phyloP scores from a whole-genome alignment of 2,797 vertebrate species.

The Kryptopterus vitreolus region DNA sequence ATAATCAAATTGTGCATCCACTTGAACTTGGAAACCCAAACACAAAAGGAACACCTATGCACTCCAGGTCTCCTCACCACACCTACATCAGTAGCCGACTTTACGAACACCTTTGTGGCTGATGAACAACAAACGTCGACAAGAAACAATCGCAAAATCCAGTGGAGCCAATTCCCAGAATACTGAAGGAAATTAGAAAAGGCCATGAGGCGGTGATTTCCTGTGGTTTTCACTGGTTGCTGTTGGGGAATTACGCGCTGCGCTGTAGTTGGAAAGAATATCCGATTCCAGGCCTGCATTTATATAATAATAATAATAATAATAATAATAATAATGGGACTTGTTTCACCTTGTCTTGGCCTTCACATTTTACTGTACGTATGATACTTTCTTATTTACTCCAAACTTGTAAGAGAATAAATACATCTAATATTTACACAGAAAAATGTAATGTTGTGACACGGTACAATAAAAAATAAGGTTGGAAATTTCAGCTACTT shows the following conservation, averaged over 20 bases:
- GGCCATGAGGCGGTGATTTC: not conserved
- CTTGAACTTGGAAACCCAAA: too few species aligned
- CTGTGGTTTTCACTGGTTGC: not conserved
- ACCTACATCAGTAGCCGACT: too few species aligned
- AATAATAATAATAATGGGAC: too few species aligned
- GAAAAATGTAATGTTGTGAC: not conserved
- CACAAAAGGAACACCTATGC: too few species aligned
- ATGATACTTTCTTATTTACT: not conserved
- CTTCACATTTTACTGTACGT: not conserved
- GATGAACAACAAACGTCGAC: too few species aligned
- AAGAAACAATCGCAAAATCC: too few species aligned
- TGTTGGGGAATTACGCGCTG: not conserved
- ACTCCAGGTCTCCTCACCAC: too few species aligned
- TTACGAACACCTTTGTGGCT: too few species aligned
- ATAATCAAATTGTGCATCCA: too few species aligned
- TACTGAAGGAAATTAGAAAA: too few species aligned
- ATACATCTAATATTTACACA: not conserved
- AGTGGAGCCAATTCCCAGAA: too few species aligned
- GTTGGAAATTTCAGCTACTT: not conserved
- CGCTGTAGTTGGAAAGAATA: not conserved
- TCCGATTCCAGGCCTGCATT: not conserved
- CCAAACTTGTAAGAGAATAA: not conserved
- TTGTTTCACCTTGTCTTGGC: not conserved
- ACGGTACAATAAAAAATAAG: not conserved
- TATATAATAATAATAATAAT: too few species aligned